phyloP scores from a whole-genome alignment of 2,888 invertebrate genomes.

The Mimas tiliae region DNA sequence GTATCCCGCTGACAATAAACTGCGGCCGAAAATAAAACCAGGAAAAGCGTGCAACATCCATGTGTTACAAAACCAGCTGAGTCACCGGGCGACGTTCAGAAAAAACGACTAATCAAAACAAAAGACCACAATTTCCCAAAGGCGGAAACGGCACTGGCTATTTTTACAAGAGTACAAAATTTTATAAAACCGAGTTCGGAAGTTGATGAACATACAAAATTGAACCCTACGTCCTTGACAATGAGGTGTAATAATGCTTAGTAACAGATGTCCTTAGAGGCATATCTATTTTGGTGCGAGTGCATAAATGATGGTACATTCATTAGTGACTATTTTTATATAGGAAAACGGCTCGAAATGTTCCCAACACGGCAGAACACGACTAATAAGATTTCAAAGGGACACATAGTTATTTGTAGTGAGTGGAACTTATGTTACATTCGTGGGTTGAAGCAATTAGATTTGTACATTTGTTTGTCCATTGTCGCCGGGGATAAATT shows the following conservation, averaged over 20 bases:
- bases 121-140: constrained; percentile 68
- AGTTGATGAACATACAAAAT: constrained; percentile 47
- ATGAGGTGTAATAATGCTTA: constrained; percentile 30
- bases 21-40: constrained; percentile 38
- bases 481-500: constrained; percentile 21
- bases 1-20: constrained; percentile 8
- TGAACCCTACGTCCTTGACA: constrained; percentile 57
- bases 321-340: constrained; percentile 70
- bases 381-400: constrained; percentile 56
- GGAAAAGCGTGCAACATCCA: constrained; percentile 37
- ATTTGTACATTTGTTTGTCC: constrained; percentile 17
- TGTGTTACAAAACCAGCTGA: constrained; percentile 51
- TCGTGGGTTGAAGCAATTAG: constrained; percentile 11
- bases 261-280: constrained; percentile 31
- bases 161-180: constrained; percentile 71
- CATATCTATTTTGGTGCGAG: constrained; percentile 42
- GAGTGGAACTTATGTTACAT: constrained; percentile 15
- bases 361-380: constrained; percentile 57
- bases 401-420: constrained; percentile 28
- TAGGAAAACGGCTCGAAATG: constrained; percentile 57
- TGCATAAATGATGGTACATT: constrained; percentile 54
- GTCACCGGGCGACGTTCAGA: constrained; percentile 43
- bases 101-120: constrained; percentile 58
- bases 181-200: constrained; percentile 54
- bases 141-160: constrained; percentile 78